Conservation (phyloP, 2,888 invertebrate species). For the Cantharis rustica region DNA sequence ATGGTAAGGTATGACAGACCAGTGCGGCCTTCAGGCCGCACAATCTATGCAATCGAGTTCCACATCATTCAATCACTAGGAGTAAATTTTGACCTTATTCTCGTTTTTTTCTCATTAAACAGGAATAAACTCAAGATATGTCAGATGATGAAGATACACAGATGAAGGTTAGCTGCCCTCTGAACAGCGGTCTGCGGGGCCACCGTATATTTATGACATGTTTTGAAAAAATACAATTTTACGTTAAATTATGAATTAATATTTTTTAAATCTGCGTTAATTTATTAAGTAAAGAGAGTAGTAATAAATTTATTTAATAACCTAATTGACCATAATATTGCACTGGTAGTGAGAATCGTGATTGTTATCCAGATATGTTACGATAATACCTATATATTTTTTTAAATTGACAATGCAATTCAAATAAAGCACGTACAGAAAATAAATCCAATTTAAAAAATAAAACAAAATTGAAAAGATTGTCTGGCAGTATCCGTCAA, state of each 20-base stretch:
- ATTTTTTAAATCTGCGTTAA: neutral
- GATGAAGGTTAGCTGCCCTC: no score
- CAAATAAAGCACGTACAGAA: neutral
- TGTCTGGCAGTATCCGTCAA: constrained; percentile 20
- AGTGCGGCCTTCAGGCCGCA: no score
- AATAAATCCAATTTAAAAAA: constrained; percentile 1
- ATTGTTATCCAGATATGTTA: neutral
- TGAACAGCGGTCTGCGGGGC: no score
- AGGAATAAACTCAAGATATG: no score
- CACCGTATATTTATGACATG: neutral
- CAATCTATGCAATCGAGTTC: no score
- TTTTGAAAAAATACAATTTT: neutral
- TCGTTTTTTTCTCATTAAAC: no score
- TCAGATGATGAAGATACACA: no score
- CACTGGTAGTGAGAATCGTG: neutral
- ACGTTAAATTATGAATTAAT: neutral
- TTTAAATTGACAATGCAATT: neutral
- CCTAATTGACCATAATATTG: neutral
- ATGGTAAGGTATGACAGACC: no score
- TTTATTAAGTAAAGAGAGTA: neutral
- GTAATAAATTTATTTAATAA: neutral
- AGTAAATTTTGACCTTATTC: no score
- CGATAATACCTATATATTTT: neutral
- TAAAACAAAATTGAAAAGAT: neutral
- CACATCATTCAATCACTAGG: no score